These are phyloP conservation scores for Microtus ochrogaster DNA, from an alignment of 2,113 vertebrate genomes.

Conservation along the genomic window DNA sequence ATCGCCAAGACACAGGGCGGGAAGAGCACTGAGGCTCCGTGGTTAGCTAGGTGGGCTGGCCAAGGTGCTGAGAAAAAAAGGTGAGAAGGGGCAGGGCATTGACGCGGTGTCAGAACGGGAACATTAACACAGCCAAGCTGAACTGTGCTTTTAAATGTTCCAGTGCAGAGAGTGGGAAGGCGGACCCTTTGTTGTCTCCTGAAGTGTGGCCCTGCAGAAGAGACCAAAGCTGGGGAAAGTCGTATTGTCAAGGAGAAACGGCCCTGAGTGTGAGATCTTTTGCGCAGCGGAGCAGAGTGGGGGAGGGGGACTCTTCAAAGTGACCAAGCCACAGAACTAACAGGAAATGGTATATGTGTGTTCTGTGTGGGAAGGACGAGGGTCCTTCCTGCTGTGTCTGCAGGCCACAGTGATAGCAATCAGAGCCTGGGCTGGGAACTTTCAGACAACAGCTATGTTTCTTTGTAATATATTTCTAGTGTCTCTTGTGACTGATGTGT, in stretches of 20 bases:
- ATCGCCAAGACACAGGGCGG: neutral
- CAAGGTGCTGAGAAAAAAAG: neutral
- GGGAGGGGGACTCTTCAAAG: neutral
- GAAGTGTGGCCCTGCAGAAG: too few relatives aligned
- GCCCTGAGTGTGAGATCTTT: neutral
- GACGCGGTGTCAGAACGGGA: too few relatives aligned
- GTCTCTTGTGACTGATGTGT: neutral
- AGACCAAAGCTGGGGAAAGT: rapidly evolving
- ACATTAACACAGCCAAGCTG: neutral
- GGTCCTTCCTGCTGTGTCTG: neutral
- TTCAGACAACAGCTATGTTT: neutral
- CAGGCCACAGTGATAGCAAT: neutral
- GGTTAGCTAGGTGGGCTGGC: too few relatives aligned
- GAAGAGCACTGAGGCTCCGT: too few relatives aligned
- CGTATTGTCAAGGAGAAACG: neutral
- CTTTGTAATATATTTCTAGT: neutral
- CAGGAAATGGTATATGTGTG: neutral
- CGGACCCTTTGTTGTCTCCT: neutral
- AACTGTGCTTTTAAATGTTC: neutral
- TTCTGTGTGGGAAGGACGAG: neutral
- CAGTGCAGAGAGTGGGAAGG: neutral
- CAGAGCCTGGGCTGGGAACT: neutral
- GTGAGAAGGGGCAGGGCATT: neutral
- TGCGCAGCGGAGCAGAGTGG: neutral
- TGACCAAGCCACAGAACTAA: neutral